phyloP scores from a whole-genome alignment of 2,113 vertebrate species.

The Gallinago jamesoni region DNA sequence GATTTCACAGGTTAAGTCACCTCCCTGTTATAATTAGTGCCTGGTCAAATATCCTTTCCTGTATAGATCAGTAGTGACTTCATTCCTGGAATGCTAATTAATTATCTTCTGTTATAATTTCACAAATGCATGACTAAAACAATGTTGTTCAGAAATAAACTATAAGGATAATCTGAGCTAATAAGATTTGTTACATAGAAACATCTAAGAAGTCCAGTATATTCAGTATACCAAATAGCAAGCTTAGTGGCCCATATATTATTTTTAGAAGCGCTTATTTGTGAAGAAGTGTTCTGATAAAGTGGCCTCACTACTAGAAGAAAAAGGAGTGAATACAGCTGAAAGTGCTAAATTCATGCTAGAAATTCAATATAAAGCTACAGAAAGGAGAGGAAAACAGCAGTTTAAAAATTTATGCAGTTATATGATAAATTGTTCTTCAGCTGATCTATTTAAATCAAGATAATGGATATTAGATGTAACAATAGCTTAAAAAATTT shows the following conservation, averaged over 20 bases:
- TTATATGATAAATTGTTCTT: not conserved
- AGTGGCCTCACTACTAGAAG: not conserved
- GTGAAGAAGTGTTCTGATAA: not conserved
- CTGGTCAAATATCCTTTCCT: not conserved
- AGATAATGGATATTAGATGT: not conserved
- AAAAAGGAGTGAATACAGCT: not conserved
- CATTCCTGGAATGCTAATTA: not conserved
- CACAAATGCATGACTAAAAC: not conserved
- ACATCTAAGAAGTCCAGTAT: not conserved
- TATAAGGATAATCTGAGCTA: not conserved
- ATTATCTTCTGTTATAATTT: not conserved
- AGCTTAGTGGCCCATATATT: not conserved
- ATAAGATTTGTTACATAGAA: not conserved
- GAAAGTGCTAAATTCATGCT: not conserved
- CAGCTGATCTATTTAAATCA: not conserved
- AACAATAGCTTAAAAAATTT: not conserved
- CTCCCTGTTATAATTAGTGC: not conserved
- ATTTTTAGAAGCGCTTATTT: not conserved
- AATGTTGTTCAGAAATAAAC: not conserved
- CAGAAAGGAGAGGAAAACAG: not conserved
- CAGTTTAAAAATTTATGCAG: not conserved
- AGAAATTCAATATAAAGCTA: not conserved
- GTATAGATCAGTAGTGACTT: not conserved
- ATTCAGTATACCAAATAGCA: not conserved
- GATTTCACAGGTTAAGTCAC: not conserved